Evolutionary conservation across 2,888 invertebrate genomes (phyloP).

Genomic region (Himalopsyche kuldschensis): DNA sequence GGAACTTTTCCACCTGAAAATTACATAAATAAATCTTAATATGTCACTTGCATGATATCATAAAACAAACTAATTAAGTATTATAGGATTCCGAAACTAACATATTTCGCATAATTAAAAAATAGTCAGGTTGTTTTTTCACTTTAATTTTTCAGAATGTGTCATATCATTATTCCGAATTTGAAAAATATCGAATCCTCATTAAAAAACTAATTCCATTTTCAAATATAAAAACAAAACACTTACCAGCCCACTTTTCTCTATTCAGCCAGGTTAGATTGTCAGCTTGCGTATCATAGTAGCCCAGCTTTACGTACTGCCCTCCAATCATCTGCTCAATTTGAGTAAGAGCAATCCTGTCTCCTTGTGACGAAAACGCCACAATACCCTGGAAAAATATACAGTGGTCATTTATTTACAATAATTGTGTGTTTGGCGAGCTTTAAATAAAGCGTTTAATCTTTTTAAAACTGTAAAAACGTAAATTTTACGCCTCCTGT

Average conservation of each 20-base stretch:
- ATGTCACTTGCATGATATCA: not conserved
- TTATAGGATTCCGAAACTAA: too few species aligned
- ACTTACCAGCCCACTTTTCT: constrained; percentile 88
- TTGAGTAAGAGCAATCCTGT: constrained; percentile 96
- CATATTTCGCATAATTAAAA: too few species aligned
- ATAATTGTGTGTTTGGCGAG: too few species aligned
- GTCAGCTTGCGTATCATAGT: constrained; percentile 94
- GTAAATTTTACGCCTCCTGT: too few species aligned
- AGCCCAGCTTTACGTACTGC: constrained; percentile 90
- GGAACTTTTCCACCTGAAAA: constrained; percentile 82
- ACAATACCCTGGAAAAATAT: constrained; percentile 79
- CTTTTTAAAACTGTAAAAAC: too few species aligned
- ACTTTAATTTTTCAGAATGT: too few species aligned
- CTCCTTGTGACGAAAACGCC: constrained; percentile 97
- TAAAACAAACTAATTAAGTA: not conserved
- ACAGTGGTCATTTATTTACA: not conserved
- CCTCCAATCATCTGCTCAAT: constrained; percentile 97
- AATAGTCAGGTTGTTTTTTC: too few species aligned
- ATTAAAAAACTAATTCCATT: not conserved
- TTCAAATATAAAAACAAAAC: constrained; percentile 10
- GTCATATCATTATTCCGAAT: too few species aligned
- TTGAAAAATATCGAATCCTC: too few species aligned
- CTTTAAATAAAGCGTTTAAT: too few species aligned
- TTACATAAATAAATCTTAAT: not conserved
- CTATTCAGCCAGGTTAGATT: constrained; percentile 92